phyloP scores from a whole-genome alignment of 2,888 invertebrate species.

The Molorchus minor region DNA sequence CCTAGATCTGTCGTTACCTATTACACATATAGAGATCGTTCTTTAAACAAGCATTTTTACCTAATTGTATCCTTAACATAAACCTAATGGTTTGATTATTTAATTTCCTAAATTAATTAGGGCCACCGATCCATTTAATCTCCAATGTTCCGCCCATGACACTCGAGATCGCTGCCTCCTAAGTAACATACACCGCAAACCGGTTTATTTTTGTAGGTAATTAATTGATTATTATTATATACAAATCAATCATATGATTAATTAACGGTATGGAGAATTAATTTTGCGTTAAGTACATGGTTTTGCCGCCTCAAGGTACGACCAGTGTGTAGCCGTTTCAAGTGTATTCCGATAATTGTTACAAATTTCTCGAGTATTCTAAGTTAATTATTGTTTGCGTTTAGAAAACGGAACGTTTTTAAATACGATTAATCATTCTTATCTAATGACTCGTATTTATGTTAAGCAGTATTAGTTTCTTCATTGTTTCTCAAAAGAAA shows the following conservation, averaged over 20 bases:
- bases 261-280: slow-evolving; percentile 28
- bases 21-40: too few relatives aligned
- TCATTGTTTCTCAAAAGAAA: background rate
- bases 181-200: slow-evolving; percentile 24
- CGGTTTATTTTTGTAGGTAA: slow-evolving; percentile 20
- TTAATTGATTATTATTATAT: slow-evolving; percentile 33
- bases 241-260: slow-evolving; percentile 37
- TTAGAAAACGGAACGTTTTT: slow-evolving; percentile 1
- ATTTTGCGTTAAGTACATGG: slow-evolving; percentile 7
- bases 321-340: background rate
- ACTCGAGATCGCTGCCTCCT: background rate
- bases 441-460: background rate
- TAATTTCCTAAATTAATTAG: background rate
- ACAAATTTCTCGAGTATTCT: slow-evolving; percentile 7
- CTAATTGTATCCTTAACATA: too few relatives aligned
- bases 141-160: background rate
- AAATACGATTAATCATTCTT: slow-evolving; percentile 5
- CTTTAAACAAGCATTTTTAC: too few relatives aligned
- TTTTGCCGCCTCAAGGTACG: slow-evolving; percentile 1
- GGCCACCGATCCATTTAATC: background rate
- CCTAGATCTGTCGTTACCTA: too few relatives aligned
- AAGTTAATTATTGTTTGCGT: slow-evolving; percentile 3
- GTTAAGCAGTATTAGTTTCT: background rate
- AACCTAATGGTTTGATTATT: background rate
- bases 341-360: slow-evolving; percentile 3